phyloP scores from a whole-genome alignment of 2,113 vertebrate genomes.

The Pseudois nayaur region DNA sequence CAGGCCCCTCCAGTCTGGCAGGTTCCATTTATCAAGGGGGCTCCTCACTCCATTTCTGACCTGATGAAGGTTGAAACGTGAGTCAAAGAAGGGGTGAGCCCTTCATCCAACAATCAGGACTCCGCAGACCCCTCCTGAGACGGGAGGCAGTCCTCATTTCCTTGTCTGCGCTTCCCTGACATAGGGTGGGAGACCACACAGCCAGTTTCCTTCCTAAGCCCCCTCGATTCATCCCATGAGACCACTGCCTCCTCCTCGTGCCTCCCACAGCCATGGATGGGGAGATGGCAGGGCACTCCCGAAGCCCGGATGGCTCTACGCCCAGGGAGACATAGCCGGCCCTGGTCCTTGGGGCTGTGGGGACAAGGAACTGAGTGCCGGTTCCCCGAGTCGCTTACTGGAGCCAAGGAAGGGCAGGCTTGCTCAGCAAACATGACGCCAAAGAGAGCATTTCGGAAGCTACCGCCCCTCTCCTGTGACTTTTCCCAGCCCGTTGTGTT shows the following conservation, averaged over 20 bases:
- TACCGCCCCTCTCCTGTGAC: accelerated
- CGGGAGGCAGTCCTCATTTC: neutral
- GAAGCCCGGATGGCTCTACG: neutral
- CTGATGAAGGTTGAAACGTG: accelerated
- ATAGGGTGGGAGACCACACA: neutral
- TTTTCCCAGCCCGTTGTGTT: neutral
- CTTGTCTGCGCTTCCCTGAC: neutral
- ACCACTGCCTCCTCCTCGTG: accelerated
- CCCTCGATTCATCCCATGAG: neutral
- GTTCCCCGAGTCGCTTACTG: neutral
- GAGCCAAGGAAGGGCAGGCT: neutral
- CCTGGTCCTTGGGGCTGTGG: accelerated
- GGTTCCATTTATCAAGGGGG: neutral
- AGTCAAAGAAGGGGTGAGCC: neutral
- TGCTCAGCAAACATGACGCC: neutral
- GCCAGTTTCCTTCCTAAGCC: accelerated
- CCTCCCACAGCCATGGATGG: neutral
- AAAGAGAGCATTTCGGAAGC: neutral
- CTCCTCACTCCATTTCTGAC: neutral
- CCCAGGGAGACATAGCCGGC: neutral
- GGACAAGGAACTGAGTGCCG: neutral
- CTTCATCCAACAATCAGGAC: neutral
- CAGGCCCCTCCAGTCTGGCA: neutral
- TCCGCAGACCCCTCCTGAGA: neutral
- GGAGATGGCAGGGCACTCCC: neutral